Conservation (phyloP, 2,888 invertebrate species). For the Drosophila kambysellisi region DNA sequence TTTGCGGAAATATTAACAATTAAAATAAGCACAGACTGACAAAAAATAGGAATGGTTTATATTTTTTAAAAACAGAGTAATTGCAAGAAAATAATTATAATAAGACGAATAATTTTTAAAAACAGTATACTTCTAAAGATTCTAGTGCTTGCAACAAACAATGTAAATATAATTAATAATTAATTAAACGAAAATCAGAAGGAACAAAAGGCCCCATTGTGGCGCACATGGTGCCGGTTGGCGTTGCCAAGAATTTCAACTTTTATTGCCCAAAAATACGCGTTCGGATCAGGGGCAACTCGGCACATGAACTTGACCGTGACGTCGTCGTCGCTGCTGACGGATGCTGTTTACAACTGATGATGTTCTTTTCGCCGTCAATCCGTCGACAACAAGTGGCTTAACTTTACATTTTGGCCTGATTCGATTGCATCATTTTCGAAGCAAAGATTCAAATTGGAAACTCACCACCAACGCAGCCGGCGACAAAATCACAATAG, state of each 20-base stretch:
- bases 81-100: not conserved
- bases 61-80: accelerated
- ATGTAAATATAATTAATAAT: constrained; percentile 6
- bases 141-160: not conserved
- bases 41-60: not conserved
- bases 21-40: not conserved
- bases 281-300: constrained; percentile 68
- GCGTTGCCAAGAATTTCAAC: constrained; percentile 41
- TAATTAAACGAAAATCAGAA: constrained; percentile 14
- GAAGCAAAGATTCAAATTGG: not conserved
- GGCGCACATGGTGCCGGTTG: constrained; percentile 40
- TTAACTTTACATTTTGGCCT: constrained; percentile 7
- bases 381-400: constrained; percentile 64
- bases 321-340: constrained; percentile 36
- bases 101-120: not conserved
- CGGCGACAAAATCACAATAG: constrained; percentile 86
- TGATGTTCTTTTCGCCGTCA: constrained; percentile 1
- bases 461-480: constrained; percentile 87
- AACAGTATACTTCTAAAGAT: not conserved
- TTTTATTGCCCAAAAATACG: constrained; percentile 40
- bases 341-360: not conserved
- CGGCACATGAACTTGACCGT: constrained; percentile 79
- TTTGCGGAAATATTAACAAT: not conserved
- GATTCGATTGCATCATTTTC: constrained; percentile 64
- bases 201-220: constrained; percentile 29